Evolutionary conservation across 2,888 invertebrate genomes (phyloP).

Genomic region (Tillus elongatus): DNA sequence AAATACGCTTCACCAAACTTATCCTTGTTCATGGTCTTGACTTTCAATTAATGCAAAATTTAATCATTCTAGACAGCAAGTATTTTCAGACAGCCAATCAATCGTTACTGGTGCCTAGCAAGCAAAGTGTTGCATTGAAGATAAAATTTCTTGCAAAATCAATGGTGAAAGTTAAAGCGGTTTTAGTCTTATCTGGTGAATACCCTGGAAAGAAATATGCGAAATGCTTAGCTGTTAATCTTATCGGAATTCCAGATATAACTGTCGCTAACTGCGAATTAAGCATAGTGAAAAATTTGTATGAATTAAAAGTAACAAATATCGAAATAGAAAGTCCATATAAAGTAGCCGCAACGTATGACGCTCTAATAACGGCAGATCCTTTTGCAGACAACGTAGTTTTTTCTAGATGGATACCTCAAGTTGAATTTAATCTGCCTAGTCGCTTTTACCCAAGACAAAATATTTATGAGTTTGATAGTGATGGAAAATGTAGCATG

Average conservation of each 20-base stretch:
- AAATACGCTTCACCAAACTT: too few species aligned
- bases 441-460: slow-evolving; percentile 7
- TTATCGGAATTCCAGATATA: slow-evolving; percentile 29
- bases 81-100: neutral
- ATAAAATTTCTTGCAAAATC: slow-evolving; percentile 30
- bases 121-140: slow-evolving; percentile 17
- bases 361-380: slow-evolving; percentile 11
- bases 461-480: slow-evolving; percentile 9
- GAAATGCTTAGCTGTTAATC: slow-evolving; percentile 25
- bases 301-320: slow-evolving; percentile 16
- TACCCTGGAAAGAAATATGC: slow-evolving; percentile 27
- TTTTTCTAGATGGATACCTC: slow-evolving; percentile 12
- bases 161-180: slow-evolving; percentile 19
- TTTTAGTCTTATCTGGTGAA: slow-evolving; percentile 31
- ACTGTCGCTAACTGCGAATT: slow-evolving; percentile 19
- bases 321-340: slow-evolving; percentile 22
- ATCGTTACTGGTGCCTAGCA: slow-evolving; percentile 16
- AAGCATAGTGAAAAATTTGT: slow-evolving; percentile 19
- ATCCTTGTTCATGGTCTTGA: too few species aligned
- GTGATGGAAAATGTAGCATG: slow-evolving; percentile 9
- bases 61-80: neutral
- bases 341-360: slow-evolving; percentile 14
- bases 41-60: too few species aligned
- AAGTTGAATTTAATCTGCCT: slow-evolving; percentile 16
- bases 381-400: slow-evolving; percentile 4